phyloP scores from a whole-genome alignment of 2,888 invertebrate species.

The Cremastobaeus sp. region DNA sequence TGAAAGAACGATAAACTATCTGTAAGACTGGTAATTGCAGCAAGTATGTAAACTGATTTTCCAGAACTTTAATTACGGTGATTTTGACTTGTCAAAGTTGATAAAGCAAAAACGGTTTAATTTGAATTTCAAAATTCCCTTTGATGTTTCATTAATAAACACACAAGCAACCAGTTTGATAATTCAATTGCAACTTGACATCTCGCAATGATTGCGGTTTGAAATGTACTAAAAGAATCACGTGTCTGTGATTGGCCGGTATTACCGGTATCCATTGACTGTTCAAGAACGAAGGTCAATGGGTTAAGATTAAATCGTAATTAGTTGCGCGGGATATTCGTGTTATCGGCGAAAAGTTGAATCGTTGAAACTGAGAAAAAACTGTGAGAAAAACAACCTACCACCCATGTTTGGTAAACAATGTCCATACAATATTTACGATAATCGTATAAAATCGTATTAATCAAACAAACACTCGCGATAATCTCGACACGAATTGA shows the following conservation, averaged over 20 bases:
- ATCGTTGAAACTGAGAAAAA: too few species aligned
- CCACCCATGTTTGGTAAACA: constrained; percentile 70
- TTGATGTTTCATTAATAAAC: too few species aligned
- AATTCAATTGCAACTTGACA: too few species aligned
- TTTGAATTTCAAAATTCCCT: too few species aligned
- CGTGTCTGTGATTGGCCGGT: constrained; percentile 25
- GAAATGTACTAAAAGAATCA: constrained; percentile 14
- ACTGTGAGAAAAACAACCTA: constrained; percentile 61
- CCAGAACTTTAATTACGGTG: too few species aligned
- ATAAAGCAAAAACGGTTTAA: too few species aligned
- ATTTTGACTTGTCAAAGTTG: too few species aligned
- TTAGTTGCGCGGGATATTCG: constrained; percentile 7
- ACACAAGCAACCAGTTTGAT: too few species aligned
- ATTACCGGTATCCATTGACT: constrained; percentile 35
- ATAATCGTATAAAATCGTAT: constrained; percentile 35
- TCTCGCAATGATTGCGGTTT: constrained; percentile 33
- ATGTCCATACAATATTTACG: constrained; percentile 51
- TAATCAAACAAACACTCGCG: constrained; percentile 65
- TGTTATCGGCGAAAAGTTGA: background rate
- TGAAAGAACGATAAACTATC: too few species aligned
- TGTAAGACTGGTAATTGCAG: too few species aligned
- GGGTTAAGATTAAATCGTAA: constrained; percentile 67
- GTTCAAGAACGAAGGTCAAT: constrained; percentile 71
- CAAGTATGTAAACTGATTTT: too few species aligned
- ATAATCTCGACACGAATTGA: constrained; percentile 54